phyloP scores from a whole-genome alignment of 2,797 vertebrate genomes.

The Etheostoma perlongum region DNA sequence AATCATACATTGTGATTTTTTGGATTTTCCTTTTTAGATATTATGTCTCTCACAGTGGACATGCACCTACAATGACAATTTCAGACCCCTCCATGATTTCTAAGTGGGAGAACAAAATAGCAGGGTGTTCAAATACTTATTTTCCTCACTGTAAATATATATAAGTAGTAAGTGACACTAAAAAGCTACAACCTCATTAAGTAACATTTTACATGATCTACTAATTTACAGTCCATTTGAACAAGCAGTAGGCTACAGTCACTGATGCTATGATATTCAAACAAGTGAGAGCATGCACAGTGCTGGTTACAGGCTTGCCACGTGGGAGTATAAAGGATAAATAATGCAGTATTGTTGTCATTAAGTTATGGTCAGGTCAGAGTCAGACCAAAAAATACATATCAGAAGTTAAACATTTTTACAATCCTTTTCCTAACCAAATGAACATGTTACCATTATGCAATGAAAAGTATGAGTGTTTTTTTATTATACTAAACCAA shows the following conservation, averaged over 20 bases:
- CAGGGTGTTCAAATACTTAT: too few species aligned
- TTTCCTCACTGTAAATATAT: too few species aligned
- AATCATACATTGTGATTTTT: too few species aligned
- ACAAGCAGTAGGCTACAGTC: not conserved
- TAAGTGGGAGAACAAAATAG: too few species aligned
- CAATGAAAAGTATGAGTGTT: constrained; percentile 16
- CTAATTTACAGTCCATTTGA: constrained; percentile 28
- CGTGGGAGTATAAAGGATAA: constrained; percentile 47
- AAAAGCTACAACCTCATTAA: constrained; percentile 22
- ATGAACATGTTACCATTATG: constrained; percentile 2
- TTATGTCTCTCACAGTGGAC: too few species aligned
- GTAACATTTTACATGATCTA: constrained; percentile 8
- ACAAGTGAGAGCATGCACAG: constrained; percentile 25
- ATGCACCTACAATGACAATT: too few species aligned
- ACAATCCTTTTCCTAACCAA: constrained; percentile 5
- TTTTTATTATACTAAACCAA: constrained; percentile 2
- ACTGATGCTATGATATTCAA: constrained; percentile 23
- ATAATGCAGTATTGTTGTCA: constrained; percentile 43
- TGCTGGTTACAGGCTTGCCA: constrained; percentile 17
- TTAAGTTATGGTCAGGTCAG: constrained; percentile 32
- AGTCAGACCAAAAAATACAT: constrained; percentile 5
- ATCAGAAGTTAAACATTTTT: constrained; percentile 14
- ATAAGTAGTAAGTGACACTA: not conserved
- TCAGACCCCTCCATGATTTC: too few species aligned
- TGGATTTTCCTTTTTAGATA: too few species aligned